Conservation (phyloP, 2,888 invertebrate species). For the Cataglyphis altisquamis region DNA sequence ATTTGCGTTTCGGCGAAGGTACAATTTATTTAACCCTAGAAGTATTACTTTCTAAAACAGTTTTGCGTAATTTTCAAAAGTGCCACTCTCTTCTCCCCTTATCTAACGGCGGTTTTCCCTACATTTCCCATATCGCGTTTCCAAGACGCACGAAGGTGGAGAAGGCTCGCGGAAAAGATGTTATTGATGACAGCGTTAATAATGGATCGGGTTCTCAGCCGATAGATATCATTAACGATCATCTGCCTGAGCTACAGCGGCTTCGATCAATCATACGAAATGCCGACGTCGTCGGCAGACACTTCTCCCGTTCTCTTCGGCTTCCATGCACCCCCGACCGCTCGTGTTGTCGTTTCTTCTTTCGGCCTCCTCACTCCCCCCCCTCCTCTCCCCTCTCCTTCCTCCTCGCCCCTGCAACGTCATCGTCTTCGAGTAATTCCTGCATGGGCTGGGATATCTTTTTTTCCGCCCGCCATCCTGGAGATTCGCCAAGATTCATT, state of each 20-base stretch:
- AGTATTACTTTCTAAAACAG: not conserved
- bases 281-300: slow-evolving; percentile 78
- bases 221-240: slow-evolving; percentile 78
- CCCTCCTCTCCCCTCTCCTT: not conserved
- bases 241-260: slow-evolving; percentile 70
- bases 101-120: not conserved
- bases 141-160: slow-evolving; percentile 41
- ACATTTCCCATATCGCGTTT: slow-evolving; percentile 43
- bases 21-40: not conserved
- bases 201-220: slow-evolving; percentile 74
- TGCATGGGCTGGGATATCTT: slow-evolving; percentile 74
- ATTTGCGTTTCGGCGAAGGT: not conserved
- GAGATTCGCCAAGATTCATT: slow-evolving; percentile 77
- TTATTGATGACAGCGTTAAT: slow-evolving; percentile 76
- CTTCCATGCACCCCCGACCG: slow-evolving; percentile 60
- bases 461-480: slow-evolving; percentile 70
- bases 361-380: slow-evolving; percentile 47
- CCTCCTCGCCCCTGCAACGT: slow-evolving; percentile 53
- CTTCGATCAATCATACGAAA: slow-evolving; percentile 80
- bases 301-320: slow-evolving; percentile 67
- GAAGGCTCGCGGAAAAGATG: slow-evolving; percentile 59
- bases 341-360: slow-evolving; percentile 76
- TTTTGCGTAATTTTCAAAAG: slow-evolving; percentile 6
- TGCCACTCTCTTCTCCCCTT: slow-evolving; percentile 4
- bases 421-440: slow-evolving; percentile 76